Base-by-base conservation (phyloP, 1,140 invertebrate genomes). In the Brachionus sp. region DNA sequence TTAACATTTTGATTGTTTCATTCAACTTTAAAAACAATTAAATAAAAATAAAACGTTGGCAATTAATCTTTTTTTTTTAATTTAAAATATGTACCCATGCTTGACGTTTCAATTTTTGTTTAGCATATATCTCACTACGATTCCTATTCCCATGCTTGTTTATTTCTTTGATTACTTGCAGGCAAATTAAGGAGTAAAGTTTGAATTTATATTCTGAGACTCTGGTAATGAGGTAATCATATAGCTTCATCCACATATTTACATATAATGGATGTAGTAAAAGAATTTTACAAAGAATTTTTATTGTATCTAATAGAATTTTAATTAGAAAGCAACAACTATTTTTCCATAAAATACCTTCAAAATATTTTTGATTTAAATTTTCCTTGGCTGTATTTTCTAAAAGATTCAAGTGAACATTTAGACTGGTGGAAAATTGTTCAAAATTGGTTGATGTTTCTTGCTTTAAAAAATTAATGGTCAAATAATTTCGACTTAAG, bases 21-120 rank as follows among this genome's bases (percentile, higher is more conserved):
- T 53, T 33, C 7, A 78, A 62, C 44, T 53, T 37, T 29, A 77
- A 23, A 77, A 53, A 77, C 39, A 77, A 53, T 46, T 44, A 37
- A 29, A 35, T n/a, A 53, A 35, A 46, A 78, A 62, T 6, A 37
- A 78, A 37, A 78, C n/a, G 6, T n/a, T 57, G 13, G 53, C 9
- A 53, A 62, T 33, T 12, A 78, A 37, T 33, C n/a, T 23, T 44
- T 16, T 44, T 70, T 37, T 44, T 37, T 70, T 57, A 5, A 57
- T 57, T 57, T 19, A 57, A 35, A 78, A 50, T 23, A 53, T 23
- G 37, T 57, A 80, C 77, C 77, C 77, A 80, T 62, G 35, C 57
- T 39, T 80, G 46, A 29, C 57, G 46, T 62, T 62, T 80, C 13
- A 42, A 10, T 80, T 80, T 80, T 80, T 80, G 77, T 62, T 66